Evolutionary conservation across 2,888 invertebrate genomes (phyloP).

Genomic region (Chorisops tibialis): DNA sequence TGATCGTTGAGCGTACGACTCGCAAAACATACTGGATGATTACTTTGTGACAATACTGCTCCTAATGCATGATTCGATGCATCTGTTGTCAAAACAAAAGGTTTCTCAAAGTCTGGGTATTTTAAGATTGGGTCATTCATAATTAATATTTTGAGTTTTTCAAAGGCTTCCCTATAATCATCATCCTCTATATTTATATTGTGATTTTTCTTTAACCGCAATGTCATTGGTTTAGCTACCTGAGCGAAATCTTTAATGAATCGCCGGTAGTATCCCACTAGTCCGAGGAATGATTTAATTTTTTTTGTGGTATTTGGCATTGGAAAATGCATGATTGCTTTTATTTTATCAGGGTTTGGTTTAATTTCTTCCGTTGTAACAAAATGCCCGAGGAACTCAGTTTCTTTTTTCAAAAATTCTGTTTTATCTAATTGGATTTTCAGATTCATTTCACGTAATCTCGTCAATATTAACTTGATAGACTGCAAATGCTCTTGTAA

Average conservation of each 20-base stretch:
- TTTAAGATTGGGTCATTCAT: no score
- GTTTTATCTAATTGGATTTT: background rate
- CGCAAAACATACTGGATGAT: no score
- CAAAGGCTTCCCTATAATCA: no score
- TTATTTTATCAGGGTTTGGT: conserved; percentile 40
- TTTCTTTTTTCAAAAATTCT: background rate
- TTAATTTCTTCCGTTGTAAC: conserved; percentile 39
- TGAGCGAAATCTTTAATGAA: no score
- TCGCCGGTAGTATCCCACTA: background rate
- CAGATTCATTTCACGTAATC: conserved; percentile 29
- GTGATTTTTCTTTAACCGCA: no score
- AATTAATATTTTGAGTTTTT: no score
- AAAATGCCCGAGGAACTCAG: conserved; percentile 38
- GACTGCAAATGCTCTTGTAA: conserved; percentile 38
- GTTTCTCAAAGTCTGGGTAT: no score
- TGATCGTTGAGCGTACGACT: no score
- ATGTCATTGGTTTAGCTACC: no score
- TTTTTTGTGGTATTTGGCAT: no score
- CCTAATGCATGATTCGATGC: conserved; percentile 37
- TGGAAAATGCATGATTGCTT: conserved; percentile 35
- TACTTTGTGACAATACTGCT: conserved; percentile 37
- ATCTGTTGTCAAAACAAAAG: conserved; percentile 38
- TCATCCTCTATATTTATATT: no score
- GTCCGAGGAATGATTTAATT: conserved; percentile 34
- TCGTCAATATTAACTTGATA: conserved; percentile 36